These are phyloP conservation scores for Saccostrea cuccullata DNA, from an alignment of 1,140 invertebrate genomes.

Conservation along the genomic window DNA sequence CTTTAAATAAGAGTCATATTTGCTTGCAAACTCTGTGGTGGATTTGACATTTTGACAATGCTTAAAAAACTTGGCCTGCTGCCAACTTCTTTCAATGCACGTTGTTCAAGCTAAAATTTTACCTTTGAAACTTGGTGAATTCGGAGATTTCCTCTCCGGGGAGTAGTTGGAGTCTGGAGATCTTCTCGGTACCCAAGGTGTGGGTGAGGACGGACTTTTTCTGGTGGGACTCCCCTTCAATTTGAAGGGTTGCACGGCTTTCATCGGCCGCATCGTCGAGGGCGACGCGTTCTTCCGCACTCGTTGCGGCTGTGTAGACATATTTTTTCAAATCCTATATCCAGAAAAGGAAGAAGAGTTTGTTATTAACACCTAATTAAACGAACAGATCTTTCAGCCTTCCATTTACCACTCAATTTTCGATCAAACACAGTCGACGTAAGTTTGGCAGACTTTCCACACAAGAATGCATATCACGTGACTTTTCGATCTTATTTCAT, in stretches of 20 bases:
- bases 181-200: slow-evolving; percentile 56
- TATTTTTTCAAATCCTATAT: slow-evolving; percentile 42
- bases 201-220: slow-evolving; percentile 62
- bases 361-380: background rate
- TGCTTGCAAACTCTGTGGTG: background rate
- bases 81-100: slow-evolving; percentile 40
- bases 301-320: slow-evolving; percentile 57
- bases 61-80: slow-evolving; percentile 19
- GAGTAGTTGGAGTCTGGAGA: slow-evolving; percentile 64
- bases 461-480: slow-evolving; percentile 38
- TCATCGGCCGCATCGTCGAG: slow-evolving; percentile 66
- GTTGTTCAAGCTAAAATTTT: slow-evolving; percentile 20
- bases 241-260: slow-evolving; percentile 67
- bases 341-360: background rate
- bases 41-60: slow-evolving; percentile 25
- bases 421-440: background rate
- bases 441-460: slow-evolving; percentile 27
- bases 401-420: slow-evolving; percentile 20
- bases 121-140: slow-evolving; percentile 63
- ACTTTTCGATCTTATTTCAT: slow-evolving; percentile 1
- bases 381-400: background rate
- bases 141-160: slow-evolving; percentile 65
- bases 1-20: background rate
- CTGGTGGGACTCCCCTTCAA: slow-evolving; percentile 63
- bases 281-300: slow-evolving; percentile 68